Evolutionary conservation across 2,797 vertebrate genomes (phyloP), one percentile per base, ranked within the genome.

Genomic region (Mionectes olivaceus): DNA sequence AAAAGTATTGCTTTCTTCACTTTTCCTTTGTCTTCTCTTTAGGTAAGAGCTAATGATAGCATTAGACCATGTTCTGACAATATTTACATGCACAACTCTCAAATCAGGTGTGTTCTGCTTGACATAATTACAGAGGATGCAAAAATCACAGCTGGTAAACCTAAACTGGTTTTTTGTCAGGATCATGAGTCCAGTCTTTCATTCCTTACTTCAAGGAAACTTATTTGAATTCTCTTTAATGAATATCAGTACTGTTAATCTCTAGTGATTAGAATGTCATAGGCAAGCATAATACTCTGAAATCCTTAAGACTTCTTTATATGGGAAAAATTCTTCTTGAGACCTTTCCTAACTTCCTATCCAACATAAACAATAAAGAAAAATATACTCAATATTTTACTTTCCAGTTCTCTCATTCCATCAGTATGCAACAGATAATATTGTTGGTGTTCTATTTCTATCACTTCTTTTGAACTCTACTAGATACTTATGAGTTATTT

Each of bases 361-460:
- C 90, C 83, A 95, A 94, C 21, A 87, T 53, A 95, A 96, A 89
- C 81, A 84, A 87, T 83, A 59, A 50, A 91, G 75, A 84, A 96
- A 87, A 94, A 84, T 75, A 78, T 61, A 92, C 59, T 68, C 44
- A 74, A 24, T 92, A 86, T 87, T 92, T 94, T 77, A 85, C 23
- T 95, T 95, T 76, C 77, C 33, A 78, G 12, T 86, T 91, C 32
- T 64, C 60, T 89, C 65, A 83, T 89, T 83, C 47, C 44, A 63
- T 83, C 69, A 88, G 70, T 70, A 93, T 90, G 87, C 73, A 87
- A 82, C 44, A 91, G 65, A 93, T 69, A 90, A 83, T 79, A 65
- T 63, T 89, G 43, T 46, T 68, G 28, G 22, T 70, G 21, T 55
- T 90, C 46, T 63, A 68, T 69, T 93, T 92, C 65, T 70, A 49